Base-by-base conservation (phyloP, 1,140 invertebrate genomes). In the Drosophila nigromelanica region DNA sequence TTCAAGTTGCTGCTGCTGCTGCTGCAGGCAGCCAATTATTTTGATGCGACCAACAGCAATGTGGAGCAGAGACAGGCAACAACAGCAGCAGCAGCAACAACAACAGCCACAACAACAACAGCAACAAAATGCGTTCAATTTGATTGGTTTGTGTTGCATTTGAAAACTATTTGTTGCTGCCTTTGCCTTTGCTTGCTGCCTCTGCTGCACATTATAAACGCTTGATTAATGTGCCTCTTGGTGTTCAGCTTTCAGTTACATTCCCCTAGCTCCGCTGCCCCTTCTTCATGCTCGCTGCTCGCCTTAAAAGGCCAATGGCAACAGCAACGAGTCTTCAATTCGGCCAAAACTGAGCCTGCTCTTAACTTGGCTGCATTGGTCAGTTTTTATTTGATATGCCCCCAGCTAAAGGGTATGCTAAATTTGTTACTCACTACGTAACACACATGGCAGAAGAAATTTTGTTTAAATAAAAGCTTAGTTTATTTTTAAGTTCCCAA, bases 101-200 rank as follows among this genome's bases (percentile, higher is more conserved):
- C 58, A 70, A 48, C 71, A 40, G n/a, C n/a, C n/a, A 10, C 3
- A 7, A 27, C 51, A 42, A 12, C 73, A 69, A 70, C 72, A 85
- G 12, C 45, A 48, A 24, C 5, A 51, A 60, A 59, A 77, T 81
- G 81, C 81, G 81, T 87, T 86, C 82, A 61, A 87, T 86, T 85
- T 87, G 82, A 85, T 85, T 85, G 82, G 81, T 47, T 66, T 80
- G 77, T 45, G 67, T 54, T 61, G 80, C 76, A 70, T 82, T 87
- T 87, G 82, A 87, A 83, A 89, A 79, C 76, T 74, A 89, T 87
- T 87, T 87, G 82, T 76, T 87, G 42, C 47, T 43, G 55, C 43
- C 64, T 62, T 54, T 63, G 64, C 51, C 51, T 43, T 18, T 18
- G 59, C n/a, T n/a, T n/a, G 66, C 24, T 71, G 64, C 45, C 52